Conservation (phyloP, 2,797 vertebrate species). For the Enteromius mattozi region DNA sequence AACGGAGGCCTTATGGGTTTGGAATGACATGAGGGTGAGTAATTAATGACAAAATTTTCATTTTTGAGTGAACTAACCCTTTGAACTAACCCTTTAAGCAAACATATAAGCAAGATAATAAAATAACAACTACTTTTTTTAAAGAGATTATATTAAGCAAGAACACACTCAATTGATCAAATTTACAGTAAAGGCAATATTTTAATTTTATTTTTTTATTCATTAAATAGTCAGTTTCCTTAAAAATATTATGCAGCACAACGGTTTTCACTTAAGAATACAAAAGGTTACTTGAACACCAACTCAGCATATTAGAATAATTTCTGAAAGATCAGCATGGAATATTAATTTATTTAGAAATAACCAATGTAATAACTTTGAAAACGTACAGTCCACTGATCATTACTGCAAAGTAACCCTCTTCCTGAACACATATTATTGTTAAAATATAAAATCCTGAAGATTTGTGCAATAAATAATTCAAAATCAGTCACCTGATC, state of each 20-base stretch:
- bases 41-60: no score
- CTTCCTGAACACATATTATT: not conserved
- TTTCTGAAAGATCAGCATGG: not conserved
- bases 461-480: not conserved
- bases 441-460: not conserved
- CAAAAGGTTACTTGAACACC: not conserved
- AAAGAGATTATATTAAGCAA: not conserved
- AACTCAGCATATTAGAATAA: not conserved
- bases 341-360: not conserved
- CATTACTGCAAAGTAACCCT: not conserved
- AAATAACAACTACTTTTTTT: not conserved
- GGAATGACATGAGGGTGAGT: no score
- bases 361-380: not conserved
- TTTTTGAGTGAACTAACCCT: not conserved
- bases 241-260: not conserved
- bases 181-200: not conserved
- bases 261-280: not conserved
- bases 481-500: slow-evolving; percentile 82
- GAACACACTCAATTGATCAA: not conserved
- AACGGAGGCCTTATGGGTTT: no score
- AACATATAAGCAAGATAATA: not conserved
- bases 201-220: not conserved
- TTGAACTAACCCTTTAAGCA: not conserved
- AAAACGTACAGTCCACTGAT: not conserved
- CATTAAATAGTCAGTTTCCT: not conserved